phyloP scores from a whole-genome alignment of 2,113 vertebrate genomes.

The Calidris pygmaea region DNA sequence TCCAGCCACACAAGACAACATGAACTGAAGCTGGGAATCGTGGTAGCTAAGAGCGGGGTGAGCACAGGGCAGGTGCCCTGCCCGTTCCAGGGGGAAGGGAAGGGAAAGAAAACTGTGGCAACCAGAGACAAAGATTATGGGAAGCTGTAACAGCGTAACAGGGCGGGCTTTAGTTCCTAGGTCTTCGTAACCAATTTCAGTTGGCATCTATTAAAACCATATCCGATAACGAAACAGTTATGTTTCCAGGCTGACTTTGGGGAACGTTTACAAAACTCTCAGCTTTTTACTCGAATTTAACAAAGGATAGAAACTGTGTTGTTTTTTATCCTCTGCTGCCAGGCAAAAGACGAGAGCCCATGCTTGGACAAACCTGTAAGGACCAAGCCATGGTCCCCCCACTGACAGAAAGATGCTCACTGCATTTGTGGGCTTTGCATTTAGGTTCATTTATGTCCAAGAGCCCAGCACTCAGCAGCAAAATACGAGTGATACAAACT shows the following conservation, averaged over 20 bases:
- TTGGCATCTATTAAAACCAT: neutral
- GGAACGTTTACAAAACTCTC: neutral
- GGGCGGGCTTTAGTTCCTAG: neutral
- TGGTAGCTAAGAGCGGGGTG: accelerated
- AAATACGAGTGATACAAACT: neutral
- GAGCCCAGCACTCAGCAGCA: neutral
- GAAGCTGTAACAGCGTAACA: accelerated
- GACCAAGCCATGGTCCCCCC: neutral
- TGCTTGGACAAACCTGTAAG: accelerated
- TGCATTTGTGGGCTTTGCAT: neutral
- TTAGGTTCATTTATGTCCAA: neutral
- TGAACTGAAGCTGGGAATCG: neutral
- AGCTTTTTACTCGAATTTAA: neutral
- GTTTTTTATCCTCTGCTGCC: neutral
- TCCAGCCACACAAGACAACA: neutral
- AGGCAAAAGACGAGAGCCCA: neutral
- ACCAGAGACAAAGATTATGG: neutral
- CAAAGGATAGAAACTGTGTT: neutral
- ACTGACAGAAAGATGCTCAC: neutral
- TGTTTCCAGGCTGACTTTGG: neutral
- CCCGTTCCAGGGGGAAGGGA: neutral
- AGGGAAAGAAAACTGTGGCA: neutral
- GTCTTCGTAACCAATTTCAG: neutral
- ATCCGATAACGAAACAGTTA: neutral
- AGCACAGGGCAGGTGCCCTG: neutral